These are phyloP conservation scores for Calypte anna DNA, from an alignment of 2,113 vertebrate genomes.

Conservation along the genomic window DNA sequence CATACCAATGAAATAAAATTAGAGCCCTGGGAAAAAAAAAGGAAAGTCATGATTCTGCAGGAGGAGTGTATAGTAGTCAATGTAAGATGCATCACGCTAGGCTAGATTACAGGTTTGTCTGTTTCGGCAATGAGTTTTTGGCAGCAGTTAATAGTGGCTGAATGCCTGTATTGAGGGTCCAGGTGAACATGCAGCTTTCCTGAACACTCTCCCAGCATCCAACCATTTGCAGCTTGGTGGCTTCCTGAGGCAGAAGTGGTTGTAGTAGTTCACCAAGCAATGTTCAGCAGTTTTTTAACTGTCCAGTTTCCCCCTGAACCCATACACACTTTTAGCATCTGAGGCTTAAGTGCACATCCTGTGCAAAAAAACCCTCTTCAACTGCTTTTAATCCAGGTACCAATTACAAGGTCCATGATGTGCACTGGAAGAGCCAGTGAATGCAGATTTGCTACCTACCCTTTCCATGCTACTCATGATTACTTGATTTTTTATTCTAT, in stretches of 20 bases:
- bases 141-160: not conserved
- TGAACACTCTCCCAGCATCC: not conserved
- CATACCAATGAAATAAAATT: not conserved
- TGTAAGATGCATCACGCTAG: not conserved
- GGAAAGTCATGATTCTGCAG: accelerated
- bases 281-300: not conserved
- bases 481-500: not conserved
- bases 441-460: not conserved
- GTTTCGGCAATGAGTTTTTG: not conserved
- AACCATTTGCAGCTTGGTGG: not conserved
- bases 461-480: not conserved
- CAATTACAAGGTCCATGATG: accelerated
- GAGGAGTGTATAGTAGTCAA: not conserved
- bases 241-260: not conserved
- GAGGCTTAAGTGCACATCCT: not conserved
- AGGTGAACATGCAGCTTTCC: not conserved
- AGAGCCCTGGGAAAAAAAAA: not conserved
- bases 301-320: not conserved
- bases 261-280: not conserved
- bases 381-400: not conserved
- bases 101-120: not conserved
- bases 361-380: not conserved
- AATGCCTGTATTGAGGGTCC: not conserved
- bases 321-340: not conserved
- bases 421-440: not conserved